A percentile compares a stretch with the other conserved stretches of the same genome.
Evolutionary conservation across 1,140 invertebrate genomes (phyloP).

Genomic region (Maconellicoccus hirsutus): DNA sequence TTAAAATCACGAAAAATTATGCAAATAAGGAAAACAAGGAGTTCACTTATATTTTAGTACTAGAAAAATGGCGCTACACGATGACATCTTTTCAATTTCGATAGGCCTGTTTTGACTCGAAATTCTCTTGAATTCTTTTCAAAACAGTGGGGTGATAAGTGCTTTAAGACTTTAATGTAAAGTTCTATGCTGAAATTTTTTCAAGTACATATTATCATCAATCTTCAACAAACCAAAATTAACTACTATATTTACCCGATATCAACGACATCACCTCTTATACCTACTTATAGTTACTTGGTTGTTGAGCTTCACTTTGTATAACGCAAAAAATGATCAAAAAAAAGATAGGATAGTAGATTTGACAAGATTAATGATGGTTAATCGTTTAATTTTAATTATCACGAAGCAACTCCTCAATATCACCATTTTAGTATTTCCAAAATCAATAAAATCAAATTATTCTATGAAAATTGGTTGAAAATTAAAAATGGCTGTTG

Average conservation of each 20-base stretch:
- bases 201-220: not conserved
- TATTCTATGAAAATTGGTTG: not conserved
- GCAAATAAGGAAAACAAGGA: too few relatives aligned
- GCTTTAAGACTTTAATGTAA: not conserved
- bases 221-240: not conserved
- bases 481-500: not conserved
- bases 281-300: too few relatives aligned
- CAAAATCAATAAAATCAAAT: not conserved
- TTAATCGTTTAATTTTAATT: not conserved
- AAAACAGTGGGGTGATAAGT: not conserved
- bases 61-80: not conserved
- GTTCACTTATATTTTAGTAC: too few relatives aligned
- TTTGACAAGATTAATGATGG: not conserved
- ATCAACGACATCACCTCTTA: not conserved
- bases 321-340: not conserved
- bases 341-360: not conserved
- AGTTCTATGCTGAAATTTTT: not conserved
- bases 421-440: not conserved
- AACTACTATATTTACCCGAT: not conserved
- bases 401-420: not conserved
- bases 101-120: not conserved
- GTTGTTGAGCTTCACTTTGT: not conserved
- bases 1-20: too few relatives aligned
- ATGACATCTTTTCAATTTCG: not conserved
- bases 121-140: not conserved